Evolutionary conservation across 2,113 vertebrate genomes (phyloP), one percentile per base, ranked within the genome.

Genomic region (Semnornis frantzii): DNA sequence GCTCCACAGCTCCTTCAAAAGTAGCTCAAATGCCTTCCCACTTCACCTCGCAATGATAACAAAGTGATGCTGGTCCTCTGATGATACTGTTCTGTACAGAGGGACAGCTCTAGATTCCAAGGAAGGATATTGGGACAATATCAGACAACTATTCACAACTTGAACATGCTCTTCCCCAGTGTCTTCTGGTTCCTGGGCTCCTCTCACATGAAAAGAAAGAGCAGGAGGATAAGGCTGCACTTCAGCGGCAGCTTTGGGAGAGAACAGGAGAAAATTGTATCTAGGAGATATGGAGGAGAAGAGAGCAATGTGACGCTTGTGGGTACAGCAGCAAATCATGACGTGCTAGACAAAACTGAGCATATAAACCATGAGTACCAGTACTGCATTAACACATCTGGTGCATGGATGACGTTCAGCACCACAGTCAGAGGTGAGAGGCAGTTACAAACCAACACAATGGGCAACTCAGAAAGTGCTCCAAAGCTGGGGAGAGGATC

Each of bases 381-480:
- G 15, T 13, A 7, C 12, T 34, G 4, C 17, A 8, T 59, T 59
- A 54, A 12, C 48, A 62, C 37, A 68, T 15, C 20, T 23, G 39
- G 7, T 28, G 21, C 39, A 5, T 48, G 39, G 42, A 31, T 2
- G 19, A 19, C 3, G 1, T 16, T 12, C 39, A 27, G 31, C 31
- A 6, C 14, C 6, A 2, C 15, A 28, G 18, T 8, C 25, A 37
- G 15, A 12, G 39, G 37, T 6, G 42, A 0, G 7, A 33, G 37
- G 14, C 21, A 17, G n/a, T 16, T 17, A 8, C 34, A 72, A 87
- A 87, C 15, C 34, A 64, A 13, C 30, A n/a, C 31, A 64, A 25
- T 0, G 0, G 4, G 28, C 6, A 33, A 15, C n/a, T 28, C 48
- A 44, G 33, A 21, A 58, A 44, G 30, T 34, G 8, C 33, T 63